Percentiles rank a stretch among this genome's conserved stretches.
Evolutionary conservation across 2,888 invertebrate species (phyloP).

Genomic region (Merodon equestris): DNA sequence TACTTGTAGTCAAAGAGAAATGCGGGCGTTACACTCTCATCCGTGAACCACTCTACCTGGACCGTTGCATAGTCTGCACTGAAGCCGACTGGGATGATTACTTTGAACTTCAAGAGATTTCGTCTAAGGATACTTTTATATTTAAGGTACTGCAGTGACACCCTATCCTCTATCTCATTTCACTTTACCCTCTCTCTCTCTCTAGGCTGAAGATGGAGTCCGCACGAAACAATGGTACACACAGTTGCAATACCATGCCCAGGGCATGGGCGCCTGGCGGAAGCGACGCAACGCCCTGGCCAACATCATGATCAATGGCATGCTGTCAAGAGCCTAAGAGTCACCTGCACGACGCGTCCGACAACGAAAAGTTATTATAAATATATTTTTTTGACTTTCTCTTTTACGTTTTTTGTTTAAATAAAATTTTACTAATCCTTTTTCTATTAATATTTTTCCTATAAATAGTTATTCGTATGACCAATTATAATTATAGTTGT

Average conservation of each 20-base stretch:
- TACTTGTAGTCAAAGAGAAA: slow-evolving; percentile 93
- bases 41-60: slow-evolving; percentile 93
- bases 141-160: slow-evolving; percentile 86
- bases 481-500: slow-evolving; percentile 17
- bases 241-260: slow-evolving; percentile 93
- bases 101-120: slow-evolving; percentile 96
- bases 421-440: slow-evolving; percentile 25
- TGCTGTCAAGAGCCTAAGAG: slow-evolving; percentile 79
- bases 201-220: slow-evolving; percentile 91
- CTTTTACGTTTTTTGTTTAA: slow-evolving; percentile 20
- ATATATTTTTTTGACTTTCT: slow-evolving; percentile 16
- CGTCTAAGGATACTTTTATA: slow-evolving; percentile 94
- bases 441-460: slow-evolving; percentile 18
- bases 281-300: slow-evolving; percentile 94
- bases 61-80: slow-evolving; percentile 92
- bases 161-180: neutral
- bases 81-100: slow-evolving; percentile 95
- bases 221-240: slow-evolving; percentile 94
- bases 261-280: slow-evolving; percentile 95
- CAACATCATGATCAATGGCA: slow-evolving; percentile 98
- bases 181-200: neutral
- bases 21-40: slow-evolving; percentile 91
- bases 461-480: slow-evolving; percentile 4
- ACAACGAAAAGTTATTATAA: slow-evolving; percentile 20
- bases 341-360: neutral